These are phyloP conservation scores for Phasianus colchicus DNA, from an alignment of 2,113 vertebrate species.

Conservation along the genomic window DNA sequence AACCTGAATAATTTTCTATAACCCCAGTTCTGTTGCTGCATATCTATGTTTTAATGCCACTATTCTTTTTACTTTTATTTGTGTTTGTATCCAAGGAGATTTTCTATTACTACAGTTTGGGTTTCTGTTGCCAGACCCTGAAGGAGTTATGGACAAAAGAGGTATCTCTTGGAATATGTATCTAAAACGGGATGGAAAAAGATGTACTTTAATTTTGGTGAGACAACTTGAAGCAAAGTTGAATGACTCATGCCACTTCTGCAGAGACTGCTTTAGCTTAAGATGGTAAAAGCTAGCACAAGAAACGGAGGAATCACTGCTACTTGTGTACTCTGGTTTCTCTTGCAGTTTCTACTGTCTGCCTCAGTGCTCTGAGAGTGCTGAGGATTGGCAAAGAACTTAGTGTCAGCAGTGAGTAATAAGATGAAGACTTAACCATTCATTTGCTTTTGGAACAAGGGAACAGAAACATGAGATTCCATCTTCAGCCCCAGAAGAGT, in stretches of 20 bases:
- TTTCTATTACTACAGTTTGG: neutral
- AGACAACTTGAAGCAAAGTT: neutral
- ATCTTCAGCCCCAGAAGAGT: neutral
- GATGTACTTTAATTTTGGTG: neutral
- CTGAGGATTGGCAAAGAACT: neutral
- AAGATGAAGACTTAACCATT: neutral
- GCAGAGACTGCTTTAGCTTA: neutral
- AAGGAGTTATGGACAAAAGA: neutral
- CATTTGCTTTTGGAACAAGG: neutral
- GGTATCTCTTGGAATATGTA: neutral
- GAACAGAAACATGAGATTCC: neutral
- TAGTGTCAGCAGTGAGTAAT: neutral
- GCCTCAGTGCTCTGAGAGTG: neutral
- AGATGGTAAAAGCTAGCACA: neutral
- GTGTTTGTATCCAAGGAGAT: neutral
- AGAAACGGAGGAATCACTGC: neutral
- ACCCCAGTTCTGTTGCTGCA: neutral
- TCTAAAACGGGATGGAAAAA: neutral
- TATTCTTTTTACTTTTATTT: neutral
- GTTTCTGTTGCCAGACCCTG: neutral
- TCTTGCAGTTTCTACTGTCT: neutral
- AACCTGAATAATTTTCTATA: neutral
- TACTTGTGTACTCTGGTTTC: neutral
- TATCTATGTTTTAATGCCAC: neutral
- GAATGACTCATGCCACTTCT: neutral